These are phyloP conservation scores for Plebejus argus DNA, from an alignment of 2,888 invertebrate species.

Conservation along the genomic window DNA sequence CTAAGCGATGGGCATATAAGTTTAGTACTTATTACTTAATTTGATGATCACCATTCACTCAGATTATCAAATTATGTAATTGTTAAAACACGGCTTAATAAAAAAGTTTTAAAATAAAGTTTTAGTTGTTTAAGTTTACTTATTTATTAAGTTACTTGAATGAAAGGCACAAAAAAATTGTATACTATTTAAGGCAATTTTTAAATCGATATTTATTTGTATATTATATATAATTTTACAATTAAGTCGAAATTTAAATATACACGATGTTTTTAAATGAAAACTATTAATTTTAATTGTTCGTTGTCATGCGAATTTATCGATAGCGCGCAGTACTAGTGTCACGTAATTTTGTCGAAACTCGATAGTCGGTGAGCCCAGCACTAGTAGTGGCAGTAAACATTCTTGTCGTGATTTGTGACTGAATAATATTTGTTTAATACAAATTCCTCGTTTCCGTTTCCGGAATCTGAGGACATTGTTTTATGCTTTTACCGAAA, in stretches of 20 bases:
- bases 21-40: no score
- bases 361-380: neutral
- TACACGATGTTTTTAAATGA: neutral
- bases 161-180: no score
- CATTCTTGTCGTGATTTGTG: conserved; percentile 9
- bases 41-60: no score
- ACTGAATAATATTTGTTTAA: conserved; percentile 4
- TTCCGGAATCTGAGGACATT: neutral
- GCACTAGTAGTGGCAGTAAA: neutral
- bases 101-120: no score
- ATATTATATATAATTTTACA: neutral
- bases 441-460: neutral
- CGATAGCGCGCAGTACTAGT: neutral
- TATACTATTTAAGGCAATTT: no score
- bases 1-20: no score
- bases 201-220: neutral
- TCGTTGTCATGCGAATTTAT: neutral
- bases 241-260: neutral
- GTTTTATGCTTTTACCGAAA: neutral
- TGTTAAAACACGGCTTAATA: no score
- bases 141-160: no score
- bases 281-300: neutral
- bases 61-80: no score
- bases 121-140: no score
- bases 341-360: neutral